phyloP scores from a whole-genome alignment of 2,888 invertebrate species.

The Subacronicta megacephala region DNA sequence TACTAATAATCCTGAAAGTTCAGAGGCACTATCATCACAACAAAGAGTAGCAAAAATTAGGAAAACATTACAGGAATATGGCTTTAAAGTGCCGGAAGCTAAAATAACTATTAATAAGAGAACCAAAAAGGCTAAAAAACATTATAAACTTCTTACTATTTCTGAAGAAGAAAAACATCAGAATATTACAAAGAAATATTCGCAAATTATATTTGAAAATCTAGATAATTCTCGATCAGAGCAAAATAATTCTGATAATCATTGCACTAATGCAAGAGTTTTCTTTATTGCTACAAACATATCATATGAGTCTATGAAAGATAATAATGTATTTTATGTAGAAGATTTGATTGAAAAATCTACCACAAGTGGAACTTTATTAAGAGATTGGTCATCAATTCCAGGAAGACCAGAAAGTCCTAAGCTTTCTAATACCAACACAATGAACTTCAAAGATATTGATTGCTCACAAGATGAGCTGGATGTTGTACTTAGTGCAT shows the following conservation, averaged over 20 bases:
- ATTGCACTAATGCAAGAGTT: constrained; percentile 42
- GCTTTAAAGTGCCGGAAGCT: constrained; percentile 85
- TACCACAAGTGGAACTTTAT: constrained; percentile 78
- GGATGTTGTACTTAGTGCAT: constrained; percentile 77
- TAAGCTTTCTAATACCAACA: constrained; percentile 47
- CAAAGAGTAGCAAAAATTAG: constrained; percentile 79
- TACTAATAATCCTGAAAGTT: constrained; percentile 33
- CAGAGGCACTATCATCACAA: constrained; percentile 61
- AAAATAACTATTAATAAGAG: constrained; percentile 64
- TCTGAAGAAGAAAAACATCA: constrained; percentile 72
- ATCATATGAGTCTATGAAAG: constrained; percentile 68
- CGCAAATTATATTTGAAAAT: constrained; percentile 73
- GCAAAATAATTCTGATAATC: constrained; percentile 23
- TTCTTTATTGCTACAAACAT: constrained; percentile 72
- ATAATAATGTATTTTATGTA: constrained; percentile 81
- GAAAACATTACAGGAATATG: constrained; percentile 90
- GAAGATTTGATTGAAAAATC: constrained; percentile 81
- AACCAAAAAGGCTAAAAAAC: constrained; percentile 64
- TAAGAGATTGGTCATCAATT: constrained; percentile 91
- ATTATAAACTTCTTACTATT: constrained; percentile 71
- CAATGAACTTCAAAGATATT: constrained; percentile 72
- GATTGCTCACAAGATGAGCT: constrained; percentile 77
- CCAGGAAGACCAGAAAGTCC: constrained; percentile 91
- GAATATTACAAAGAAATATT: constrained; percentile 74
- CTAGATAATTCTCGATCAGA: constrained; percentile 36